Evolutionary conservation across 2,113 vertebrate species (phyloP).

Genomic region (Pachycephala philippinensis): DNA sequence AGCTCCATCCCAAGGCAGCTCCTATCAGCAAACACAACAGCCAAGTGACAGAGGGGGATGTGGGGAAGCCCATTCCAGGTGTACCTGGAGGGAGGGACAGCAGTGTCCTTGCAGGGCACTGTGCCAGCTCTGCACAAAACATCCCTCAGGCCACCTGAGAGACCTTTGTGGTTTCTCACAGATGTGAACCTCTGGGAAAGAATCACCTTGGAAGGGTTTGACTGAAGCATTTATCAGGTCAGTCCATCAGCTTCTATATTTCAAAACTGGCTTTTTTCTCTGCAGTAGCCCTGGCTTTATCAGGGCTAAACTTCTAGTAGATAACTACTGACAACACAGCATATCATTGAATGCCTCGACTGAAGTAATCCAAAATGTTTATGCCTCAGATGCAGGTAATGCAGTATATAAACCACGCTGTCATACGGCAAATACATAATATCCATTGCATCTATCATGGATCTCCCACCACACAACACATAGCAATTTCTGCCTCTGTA

Average conservation of each 20-base stretch:
- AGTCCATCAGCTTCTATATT: background rate
- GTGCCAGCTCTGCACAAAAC: background rate
- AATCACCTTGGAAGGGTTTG: background rate
- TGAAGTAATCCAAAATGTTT: background rate
- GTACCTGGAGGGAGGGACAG: background rate
- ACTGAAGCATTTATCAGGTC: background rate
- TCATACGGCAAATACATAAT: background rate
- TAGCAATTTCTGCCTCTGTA: background rate
- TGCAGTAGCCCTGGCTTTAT: background rate
- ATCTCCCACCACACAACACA: background rate
- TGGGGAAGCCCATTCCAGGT: background rate
- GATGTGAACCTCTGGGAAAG: background rate
- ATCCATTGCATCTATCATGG: rapidly evolving
- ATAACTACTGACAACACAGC: background rate
- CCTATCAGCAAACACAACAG: background rate
- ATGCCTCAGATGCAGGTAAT: background rate
- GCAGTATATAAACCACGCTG: background rate
- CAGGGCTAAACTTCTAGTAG: background rate
- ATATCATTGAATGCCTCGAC: background rate
- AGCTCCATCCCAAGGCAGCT: background rate
- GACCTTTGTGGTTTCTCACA: background rate
- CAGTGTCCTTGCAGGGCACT: background rate
- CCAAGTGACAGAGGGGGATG: background rate
- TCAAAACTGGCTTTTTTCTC: background rate
- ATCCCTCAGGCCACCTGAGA: background rate